Percentiles rank a stretch among this genome's conserved stretches.
phyloP scores from a whole-genome alignment of 2,797 vertebrate genomes.

The Epinephelus coioides region DNA sequence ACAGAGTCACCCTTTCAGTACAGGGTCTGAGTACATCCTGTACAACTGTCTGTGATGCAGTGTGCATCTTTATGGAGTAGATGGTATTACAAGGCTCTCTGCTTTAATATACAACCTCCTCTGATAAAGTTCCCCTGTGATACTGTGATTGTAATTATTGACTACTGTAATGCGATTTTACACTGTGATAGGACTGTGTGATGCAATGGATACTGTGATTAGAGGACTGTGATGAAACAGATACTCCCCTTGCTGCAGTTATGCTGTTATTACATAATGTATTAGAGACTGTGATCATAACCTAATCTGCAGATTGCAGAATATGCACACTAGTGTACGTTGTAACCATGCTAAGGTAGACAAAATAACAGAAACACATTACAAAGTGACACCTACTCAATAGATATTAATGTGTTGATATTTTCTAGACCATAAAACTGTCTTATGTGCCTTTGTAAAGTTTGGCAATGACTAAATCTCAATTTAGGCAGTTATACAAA shows the following conservation, averaged over 20 bases:
- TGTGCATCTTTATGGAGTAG: neutral
- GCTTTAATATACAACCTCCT: neutral
- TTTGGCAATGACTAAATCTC: neutral
- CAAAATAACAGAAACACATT: neutral
- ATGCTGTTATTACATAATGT: neutral
- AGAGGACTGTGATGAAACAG: neutral
- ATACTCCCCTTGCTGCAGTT: neutral
- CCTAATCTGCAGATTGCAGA: neutral
- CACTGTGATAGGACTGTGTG: neutral
- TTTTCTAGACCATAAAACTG: too few species aligned
- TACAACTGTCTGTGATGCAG: neutral
- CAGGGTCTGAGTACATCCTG: neutral
- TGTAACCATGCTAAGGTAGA: neutral
- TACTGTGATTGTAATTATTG: neutral
- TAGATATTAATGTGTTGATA: neutral
- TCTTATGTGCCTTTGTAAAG: neutral
- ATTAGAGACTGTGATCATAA: neutral
- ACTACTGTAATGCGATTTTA: neutral
- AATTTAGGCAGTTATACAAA: neutral
- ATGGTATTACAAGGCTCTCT: neutral
- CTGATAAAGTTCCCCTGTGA: neutral
- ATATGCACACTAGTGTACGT: neutral
- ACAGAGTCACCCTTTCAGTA: too few species aligned
- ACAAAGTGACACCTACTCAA: neutral
- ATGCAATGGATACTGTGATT: slow-evolving; percentile 2